Evolutionary conservation across 2,113 vertebrate genomes (phyloP).

Genomic region (Jaculus jaculus): DNA sequence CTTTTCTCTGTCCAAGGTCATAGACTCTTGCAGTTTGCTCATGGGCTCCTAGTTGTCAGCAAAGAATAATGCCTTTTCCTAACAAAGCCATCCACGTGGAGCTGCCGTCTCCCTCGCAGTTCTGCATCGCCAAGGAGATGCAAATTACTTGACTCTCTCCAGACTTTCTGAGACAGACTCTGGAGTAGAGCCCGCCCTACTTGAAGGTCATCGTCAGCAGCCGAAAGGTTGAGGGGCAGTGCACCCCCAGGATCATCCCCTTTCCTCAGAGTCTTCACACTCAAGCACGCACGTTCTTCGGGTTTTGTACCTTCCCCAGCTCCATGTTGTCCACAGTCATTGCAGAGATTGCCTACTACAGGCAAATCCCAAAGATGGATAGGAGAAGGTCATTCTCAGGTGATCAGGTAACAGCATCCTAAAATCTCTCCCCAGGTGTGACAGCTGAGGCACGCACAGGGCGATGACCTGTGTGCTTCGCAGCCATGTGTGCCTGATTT

Average conservation of each 20-base stretch:
- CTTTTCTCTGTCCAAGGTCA: neutral
- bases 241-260: neutral
- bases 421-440: neutral
- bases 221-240: too few relatives aligned
- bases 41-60: neutral
- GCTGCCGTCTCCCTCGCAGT: neutral
- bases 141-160: neutral
- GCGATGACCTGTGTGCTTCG: neutral
- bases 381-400: neutral
- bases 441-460: neutral
- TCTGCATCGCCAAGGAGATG: neutral
- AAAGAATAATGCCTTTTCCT: neutral
- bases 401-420: neutral
- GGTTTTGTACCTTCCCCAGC: neutral
- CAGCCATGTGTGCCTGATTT: neutral
- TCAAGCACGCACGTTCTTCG: neutral
- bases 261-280: fast-evolving
- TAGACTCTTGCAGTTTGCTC: neutral
- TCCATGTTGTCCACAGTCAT: neutral
- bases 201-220: too few relatives aligned
- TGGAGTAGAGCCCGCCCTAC: too few relatives aligned
- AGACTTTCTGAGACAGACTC: neutral
- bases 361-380: neutral
- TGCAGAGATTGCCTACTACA: neutral
- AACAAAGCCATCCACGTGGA: neutral